Conservation (phyloP, 35 echinoderm and acorn worm species). For the Stichopus chloronotus region DNA sequence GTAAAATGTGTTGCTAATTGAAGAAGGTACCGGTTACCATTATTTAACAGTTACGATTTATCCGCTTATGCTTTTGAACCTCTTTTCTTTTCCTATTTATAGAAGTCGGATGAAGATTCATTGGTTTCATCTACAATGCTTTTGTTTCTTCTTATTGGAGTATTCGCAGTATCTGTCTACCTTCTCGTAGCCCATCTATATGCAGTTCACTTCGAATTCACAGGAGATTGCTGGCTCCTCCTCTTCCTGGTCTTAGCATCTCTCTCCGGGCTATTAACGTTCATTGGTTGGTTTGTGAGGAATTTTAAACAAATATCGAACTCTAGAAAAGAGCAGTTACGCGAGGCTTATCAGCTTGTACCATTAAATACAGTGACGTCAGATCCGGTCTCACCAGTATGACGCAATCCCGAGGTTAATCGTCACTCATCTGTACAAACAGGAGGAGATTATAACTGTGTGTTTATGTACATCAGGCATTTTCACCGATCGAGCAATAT, state of each 20-base stretch:
- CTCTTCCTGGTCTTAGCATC: constrained; percentile 26
- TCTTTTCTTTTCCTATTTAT: background rate
- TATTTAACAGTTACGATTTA: background rate
- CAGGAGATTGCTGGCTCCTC: constrained; percentile 47
- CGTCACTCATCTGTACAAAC: background rate
- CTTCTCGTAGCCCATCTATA: constrained; percentile 31
- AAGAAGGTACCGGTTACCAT: too few relatives aligned
- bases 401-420: background rate
- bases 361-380: constrained; percentile 35
- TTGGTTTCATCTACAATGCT: constrained; percentile 41
- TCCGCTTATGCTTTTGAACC: background rate
- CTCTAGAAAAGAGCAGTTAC: constrained; percentile 10
- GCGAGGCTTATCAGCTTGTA: background rate
- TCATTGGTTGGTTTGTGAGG: constrained; percentile 22
- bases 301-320: constrained; percentile 23
- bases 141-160: constrained; percentile 17
- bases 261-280: constrained; percentile 21
- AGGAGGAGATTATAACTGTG: too few relatives aligned
- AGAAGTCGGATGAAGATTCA: constrained; percentile 33
- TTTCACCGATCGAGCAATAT: too few relatives aligned
- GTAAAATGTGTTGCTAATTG: background rate
- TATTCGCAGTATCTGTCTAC: constrained; percentile 43
- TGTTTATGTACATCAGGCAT: too few relatives aligned
- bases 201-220: constrained; percentile 34
- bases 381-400: background rate